A percentile compares a stretch with the other conserved stretches of the same genome.
Evolutionary conservation across 2,797 vertebrate genomes (phyloP).

Genomic region (Tachyglossus aculeatus): DNA sequence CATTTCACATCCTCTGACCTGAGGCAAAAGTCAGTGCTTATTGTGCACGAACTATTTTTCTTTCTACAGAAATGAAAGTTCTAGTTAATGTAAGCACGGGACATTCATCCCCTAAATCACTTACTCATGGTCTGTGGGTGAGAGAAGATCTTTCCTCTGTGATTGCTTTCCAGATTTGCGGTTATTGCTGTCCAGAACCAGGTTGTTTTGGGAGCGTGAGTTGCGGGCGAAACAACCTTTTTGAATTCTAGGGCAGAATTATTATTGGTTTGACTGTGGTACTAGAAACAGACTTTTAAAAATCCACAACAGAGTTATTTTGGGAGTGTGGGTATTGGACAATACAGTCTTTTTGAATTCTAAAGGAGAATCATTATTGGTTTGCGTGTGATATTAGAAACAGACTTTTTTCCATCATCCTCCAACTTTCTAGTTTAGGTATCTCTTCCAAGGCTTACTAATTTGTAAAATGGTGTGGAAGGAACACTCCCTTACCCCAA

Average conservation of each 20-base stretch:
- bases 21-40: slow-evolving; percentile 18
- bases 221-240: background rate
- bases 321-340: background rate
- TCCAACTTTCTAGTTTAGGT: background rate
- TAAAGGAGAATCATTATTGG: background rate
- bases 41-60: slow-evolving; percentile 40
- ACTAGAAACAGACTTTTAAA: background rate
- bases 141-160: background rate
- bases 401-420: background rate
- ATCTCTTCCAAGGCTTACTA: background rate
- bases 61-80: slow-evolving; percentile 46
- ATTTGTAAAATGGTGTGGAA: slow-evolving; percentile 16
- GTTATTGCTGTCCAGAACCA: too few relatives aligned
- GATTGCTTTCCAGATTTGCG: background rate
- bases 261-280: background rate
- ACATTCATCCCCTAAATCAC: slow-evolving; percentile 18
- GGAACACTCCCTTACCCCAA: too few relatives aligned
- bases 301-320: background rate
- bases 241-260: slow-evolving; percentile 6
- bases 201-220: background rate
- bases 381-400: background rate
- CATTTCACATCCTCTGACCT: slow-evolving; percentile 29
- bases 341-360: background rate
- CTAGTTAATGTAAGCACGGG: slow-evolving; percentile 28
- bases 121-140: slow-evolving; percentile 21